Base-by-base conservation (phyloP, 2,888 invertebrate species). In the Caenorhabditis auriculariae region DNA sequence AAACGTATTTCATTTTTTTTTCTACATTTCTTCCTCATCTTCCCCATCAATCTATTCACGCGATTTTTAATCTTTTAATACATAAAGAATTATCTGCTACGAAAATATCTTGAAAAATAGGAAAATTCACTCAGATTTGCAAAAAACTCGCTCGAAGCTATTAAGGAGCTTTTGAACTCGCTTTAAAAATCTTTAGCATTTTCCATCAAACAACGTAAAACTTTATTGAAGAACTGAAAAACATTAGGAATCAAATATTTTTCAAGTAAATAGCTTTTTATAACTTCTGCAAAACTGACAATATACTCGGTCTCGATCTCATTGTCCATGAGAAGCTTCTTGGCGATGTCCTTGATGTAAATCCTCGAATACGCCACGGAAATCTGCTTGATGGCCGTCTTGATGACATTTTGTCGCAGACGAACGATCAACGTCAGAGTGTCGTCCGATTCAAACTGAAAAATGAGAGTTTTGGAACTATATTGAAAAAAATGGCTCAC, bases 261-360 rank as follows among this genome's bases (percentile, higher is more conserved):
- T n/a, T n/a, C n/a, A n/a, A n/a, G n/a, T n/a, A n/a, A n/a, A n/a
- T n/a, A n/a, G n/a, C n/a, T n/a, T 15, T 0, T 32, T 4, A 27
- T 42, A 27, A 19, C 9, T 28, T 6, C 17, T 26, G 17, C 28
- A 6, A 29, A 37, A 50, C 47, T 93, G 0, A 96, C 95, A 82
- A 98, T 95, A 81, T 94, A 98, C 83, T 98, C 98, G 0, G 96
- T 96, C 87, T 99, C 98, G 82, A 94, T 93, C 19, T 80, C 77
- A 0, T 91, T 93, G 82, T 94, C 94, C 45, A 98, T 85, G 35
- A 91, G 90, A 60, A 99, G 85, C 81, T 98, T 96, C 66, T 88
- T 88, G 0, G 95, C 94, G 78, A 98, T 93, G 82, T 96, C 95
- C 54, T 89, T 88, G 0, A 96, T 90, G 3, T 93, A 93, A 78